Percentiles rank a stretch among this genome's conserved stretches.
phyloP scores from a whole-genome alignment of 92 coral and sea anemone species.

The Ricordea florida region DNA sequence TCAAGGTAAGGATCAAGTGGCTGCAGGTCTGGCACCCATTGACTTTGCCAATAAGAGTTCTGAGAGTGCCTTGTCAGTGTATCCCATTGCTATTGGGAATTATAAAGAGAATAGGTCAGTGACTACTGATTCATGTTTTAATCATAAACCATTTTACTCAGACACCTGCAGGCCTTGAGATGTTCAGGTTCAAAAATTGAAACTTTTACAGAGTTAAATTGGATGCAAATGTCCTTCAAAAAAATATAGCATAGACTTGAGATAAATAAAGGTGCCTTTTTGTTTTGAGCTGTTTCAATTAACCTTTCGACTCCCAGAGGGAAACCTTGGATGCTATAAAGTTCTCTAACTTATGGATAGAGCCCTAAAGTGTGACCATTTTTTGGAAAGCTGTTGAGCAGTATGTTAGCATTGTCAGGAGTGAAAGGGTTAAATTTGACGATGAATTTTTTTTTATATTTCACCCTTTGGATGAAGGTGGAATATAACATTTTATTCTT shows the following conservation, averaged over 20 bases:
- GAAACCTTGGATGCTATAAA: too few species aligned
- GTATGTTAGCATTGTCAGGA: too few species aligned
- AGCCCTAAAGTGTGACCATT: too few species aligned
- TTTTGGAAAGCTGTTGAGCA: too few species aligned
- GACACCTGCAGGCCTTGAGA: background rate
- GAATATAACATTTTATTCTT: background rate
- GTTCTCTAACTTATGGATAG: too few species aligned
- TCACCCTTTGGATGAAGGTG: too few species aligned
- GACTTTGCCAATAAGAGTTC: slow-evolving; percentile 38
- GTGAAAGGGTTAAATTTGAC: background rate
- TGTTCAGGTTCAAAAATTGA: background rate
- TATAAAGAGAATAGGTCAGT: slow-evolving; percentile 34
- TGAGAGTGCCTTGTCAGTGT: slow-evolving; percentile 53
- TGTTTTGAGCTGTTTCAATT: too few species aligned
- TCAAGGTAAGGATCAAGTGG: slow-evolving; percentile 53
- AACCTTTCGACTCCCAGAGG: too few species aligned
- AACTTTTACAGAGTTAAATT: background rate
- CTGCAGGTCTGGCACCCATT: slow-evolving; percentile 48
- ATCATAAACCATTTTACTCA: background rate
- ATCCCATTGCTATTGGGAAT: slow-evolving; percentile 53
- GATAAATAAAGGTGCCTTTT: too few species aligned
- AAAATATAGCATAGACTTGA: too few species aligned
- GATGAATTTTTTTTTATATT: background rate
- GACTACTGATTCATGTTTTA: background rate
- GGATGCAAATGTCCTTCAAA: too few species aligned